These are phyloP conservation scores for Diprion similis DNA, from an alignment of 1,140 invertebrate species.

Conservation along the genomic window DNA sequence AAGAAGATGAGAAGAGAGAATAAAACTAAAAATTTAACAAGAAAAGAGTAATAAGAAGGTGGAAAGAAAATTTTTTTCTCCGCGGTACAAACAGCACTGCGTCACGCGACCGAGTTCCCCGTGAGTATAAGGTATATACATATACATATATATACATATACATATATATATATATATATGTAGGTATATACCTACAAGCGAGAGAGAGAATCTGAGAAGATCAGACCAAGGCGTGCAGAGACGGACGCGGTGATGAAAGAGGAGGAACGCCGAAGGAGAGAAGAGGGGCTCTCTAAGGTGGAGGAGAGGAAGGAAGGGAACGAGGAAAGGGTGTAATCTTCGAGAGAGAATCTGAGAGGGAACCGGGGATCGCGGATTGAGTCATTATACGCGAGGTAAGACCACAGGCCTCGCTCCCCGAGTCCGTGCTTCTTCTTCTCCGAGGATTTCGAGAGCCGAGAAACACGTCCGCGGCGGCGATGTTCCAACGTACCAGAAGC, in stretches of 20 bases:
- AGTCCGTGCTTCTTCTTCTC: neutral
- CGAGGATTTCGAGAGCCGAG: too few relatives aligned
- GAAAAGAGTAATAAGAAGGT: too few relatives aligned
- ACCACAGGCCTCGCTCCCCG: constrained; percentile 58
- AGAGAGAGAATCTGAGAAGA: too few relatives aligned
- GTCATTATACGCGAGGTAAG: constrained; percentile 60
- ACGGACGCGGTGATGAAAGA: neutral
- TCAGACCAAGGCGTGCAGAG: too few relatives aligned
- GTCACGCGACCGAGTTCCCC: constrained; percentile 41
- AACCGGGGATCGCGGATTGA: constrained; percentile 60
- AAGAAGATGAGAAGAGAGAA: too few relatives aligned
- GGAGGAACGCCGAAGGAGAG: neutral
- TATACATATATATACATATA: neutral
- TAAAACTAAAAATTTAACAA: too few relatives aligned
- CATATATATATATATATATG: too few relatives aligned
- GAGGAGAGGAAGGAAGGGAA: neutral
- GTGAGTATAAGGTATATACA: neutral
- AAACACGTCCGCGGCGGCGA: neutral
- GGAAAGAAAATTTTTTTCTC: neutral
- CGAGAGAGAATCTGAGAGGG: constrained; percentile 2
- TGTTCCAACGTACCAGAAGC: neutral
- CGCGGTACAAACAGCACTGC: constrained; percentile 31
- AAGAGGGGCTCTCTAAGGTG: neutral
- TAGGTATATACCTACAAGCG: neutral
- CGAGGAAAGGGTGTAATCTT: constrained; percentile 10